Percentiles rank a stretch among this genome's conserved stretches.
These are phyloP conservation scores for Octodon degus DNA, from an alignment of 2,113 vertebrate species.

Conservation along the genomic window DNA sequence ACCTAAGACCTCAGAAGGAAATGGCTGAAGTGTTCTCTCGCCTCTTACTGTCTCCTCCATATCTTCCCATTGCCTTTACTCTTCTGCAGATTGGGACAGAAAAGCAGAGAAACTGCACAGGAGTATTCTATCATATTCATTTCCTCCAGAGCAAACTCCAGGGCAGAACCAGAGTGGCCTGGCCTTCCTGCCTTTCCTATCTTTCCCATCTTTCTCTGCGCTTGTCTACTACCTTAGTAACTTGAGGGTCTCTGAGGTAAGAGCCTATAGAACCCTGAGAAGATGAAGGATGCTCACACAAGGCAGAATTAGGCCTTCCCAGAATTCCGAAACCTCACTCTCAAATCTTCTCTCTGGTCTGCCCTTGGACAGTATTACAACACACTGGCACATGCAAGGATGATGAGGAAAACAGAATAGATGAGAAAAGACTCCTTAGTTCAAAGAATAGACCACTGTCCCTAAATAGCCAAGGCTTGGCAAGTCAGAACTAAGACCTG, in stretches of 20 bases:
- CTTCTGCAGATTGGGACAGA: neutral
- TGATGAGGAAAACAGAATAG: conserved; percentile 36
- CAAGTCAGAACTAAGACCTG: neutral
- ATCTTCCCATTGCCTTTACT: neutral
- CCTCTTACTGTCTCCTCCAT: neutral
- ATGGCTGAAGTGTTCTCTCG: rapidly evolving
- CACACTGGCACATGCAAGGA: neutral
- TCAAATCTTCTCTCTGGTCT: neutral
- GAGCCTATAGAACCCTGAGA: neutral
- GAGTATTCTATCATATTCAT: neutral
- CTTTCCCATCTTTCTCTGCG: neutral
- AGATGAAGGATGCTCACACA: neutral
- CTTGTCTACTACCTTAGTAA: neutral
- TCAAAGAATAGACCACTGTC: neutral
- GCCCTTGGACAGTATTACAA: neutral
- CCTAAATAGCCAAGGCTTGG: conserved; percentile 24
- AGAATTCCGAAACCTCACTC: neutral
- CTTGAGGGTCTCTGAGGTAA: neutral
- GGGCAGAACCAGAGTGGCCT: neutral
- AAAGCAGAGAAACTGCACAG: neutral
- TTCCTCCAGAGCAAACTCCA: neutral
- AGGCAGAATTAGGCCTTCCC: neutral
- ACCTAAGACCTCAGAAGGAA: neutral
- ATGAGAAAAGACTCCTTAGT: conserved; percentile 21
- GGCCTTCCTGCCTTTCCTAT: neutral